Evolutionary conservation across 1,140 invertebrate genomes (phyloP).

Genomic region (Ceratina australensis): DNA sequence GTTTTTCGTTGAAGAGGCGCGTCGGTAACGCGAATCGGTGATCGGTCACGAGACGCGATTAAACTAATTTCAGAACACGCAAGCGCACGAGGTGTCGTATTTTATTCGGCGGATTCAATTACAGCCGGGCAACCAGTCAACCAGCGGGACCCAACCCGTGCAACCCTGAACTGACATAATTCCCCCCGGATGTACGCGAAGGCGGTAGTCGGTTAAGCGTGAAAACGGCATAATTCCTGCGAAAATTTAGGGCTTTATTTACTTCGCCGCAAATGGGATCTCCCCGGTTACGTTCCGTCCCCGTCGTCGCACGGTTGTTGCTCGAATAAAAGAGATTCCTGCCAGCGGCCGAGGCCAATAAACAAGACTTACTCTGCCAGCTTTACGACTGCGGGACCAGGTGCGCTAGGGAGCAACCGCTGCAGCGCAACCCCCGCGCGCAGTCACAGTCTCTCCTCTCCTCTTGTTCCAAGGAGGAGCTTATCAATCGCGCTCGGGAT

Average conservation of each 20-base stretch:
- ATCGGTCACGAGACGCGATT: conserved; percentile 35
- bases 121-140: conserved; percentile 16
- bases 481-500: conserved; percentile 62
- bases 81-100: conserved; percentile 21
- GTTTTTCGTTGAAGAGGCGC: conserved; percentile 2
- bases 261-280: conserved; percentile 60
- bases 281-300: conserved; percentile 39
- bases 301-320: conserved; percentile 14
- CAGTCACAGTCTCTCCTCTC: too few species aligned
- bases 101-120: conserved; percentile 54
- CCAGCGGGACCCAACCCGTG: not conserved
- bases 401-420: conserved; percentile 32
- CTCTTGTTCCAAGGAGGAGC: conserved; percentile 58
- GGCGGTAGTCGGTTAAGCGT: conserved; percentile 36
- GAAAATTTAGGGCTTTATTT: conserved; percentile 58
- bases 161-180: conserved; percentile 1
- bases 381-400: conserved; percentile 58
- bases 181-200: conserved; percentile 9
- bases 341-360: conserved; percentile 38
- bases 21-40: conserved; percentile 32
- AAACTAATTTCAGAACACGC: conserved; percentile 50
- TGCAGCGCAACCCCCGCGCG: not conserved
- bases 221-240: conserved; percentile 52
- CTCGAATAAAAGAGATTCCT: conserved; percentile 60
- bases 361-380: conserved; percentile 61